Evolutionary conservation across 2,113 vertebrate genomes (phyloP).

Genomic region (Sialia sialis): DNA sequence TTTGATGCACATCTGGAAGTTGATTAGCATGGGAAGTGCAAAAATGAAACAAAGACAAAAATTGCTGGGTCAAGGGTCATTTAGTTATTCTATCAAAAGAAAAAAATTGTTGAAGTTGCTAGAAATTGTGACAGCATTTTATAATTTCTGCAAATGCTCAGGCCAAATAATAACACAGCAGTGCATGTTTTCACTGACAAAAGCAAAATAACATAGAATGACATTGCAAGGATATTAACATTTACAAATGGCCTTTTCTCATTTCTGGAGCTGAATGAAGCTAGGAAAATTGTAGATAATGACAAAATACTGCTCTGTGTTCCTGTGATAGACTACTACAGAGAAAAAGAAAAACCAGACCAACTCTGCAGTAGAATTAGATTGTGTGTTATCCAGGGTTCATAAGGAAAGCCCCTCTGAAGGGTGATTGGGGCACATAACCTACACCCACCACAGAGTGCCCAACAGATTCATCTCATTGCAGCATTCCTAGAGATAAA

Average conservation of each 20-base stretch:
- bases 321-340: background rate
- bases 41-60: background rate
- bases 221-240: background rate
- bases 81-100: background rate
- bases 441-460: rapidly evolving
- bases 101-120: background rate
- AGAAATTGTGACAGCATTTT: background rate
- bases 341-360: background rate
- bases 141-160: background rate
- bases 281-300: background rate
- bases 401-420: background rate
- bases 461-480: background rate
- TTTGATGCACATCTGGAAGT: background rate
- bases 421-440: background rate
- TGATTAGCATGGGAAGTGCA: background rate
- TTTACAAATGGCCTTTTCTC: background rate
- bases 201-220: background rate
- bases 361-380: background rate
- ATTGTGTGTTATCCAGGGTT: background rate
- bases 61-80: background rate
- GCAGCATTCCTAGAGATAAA: background rate
- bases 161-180: background rate
- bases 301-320: background rate
- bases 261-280: background rate
- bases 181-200: background rate